phyloP scores from a whole-genome alignment of 2,797 vertebrate species.

The Etheostoma nigrum region DNA sequence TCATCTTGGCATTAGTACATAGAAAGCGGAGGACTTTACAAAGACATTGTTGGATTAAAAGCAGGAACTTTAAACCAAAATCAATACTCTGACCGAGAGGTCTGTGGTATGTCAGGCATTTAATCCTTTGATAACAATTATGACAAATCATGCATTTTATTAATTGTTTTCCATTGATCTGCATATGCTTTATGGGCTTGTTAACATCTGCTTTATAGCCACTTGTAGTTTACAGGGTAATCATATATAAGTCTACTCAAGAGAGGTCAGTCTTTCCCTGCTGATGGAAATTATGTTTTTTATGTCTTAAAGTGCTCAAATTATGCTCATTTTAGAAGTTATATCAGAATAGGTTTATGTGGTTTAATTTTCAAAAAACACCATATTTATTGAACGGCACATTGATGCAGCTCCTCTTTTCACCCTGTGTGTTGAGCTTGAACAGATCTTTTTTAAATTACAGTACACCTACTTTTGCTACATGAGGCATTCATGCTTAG shows the following conservation, averaged over 20 bases:
- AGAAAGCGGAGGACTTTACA: slow-evolving; percentile 38
- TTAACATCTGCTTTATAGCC: slow-evolving; percentile 21
- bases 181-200: slow-evolving; percentile 6
- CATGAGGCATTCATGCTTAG: background rate
- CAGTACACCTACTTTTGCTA: background rate
- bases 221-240: slow-evolving; percentile 33
- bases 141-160: slow-evolving; percentile 13
- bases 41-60: slow-evolving; percentile 39
- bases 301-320: background rate
- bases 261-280: slow-evolving; percentile 17
- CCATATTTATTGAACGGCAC: too few species aligned
- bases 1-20: slow-evolving; percentile 16
- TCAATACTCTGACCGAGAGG: slow-evolving; percentile 43
- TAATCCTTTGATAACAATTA: slow-evolving; percentile 34
- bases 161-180: slow-evolving; percentile 27
- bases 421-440: background rate
- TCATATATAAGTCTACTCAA: slow-evolving; percentile 20
- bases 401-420: too few species aligned
- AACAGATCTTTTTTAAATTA: slow-evolving; percentile 8
- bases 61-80: slow-evolving; percentile 52
- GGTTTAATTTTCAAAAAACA: too few species aligned
- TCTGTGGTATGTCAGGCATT: slow-evolving; percentile 30
- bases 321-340: too few species aligned
- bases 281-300: slow-evolving; percentile 5
- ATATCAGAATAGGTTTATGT: too few species aligned